Conservation (phyloP, 2,113 vertebrate genomes). For the Tragulus kanchil region DNA sequence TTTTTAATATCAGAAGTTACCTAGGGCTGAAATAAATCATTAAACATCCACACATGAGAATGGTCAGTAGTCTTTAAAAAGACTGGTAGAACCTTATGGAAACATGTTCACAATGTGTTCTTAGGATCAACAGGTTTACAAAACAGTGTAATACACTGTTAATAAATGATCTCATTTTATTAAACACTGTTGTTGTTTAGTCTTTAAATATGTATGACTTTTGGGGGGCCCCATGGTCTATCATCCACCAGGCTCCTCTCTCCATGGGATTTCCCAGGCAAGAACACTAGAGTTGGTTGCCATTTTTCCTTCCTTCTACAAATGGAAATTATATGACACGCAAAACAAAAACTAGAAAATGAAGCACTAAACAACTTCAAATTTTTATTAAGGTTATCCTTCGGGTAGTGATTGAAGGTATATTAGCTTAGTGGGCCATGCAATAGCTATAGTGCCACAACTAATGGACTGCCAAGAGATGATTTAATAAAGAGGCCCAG, state of each 20-base stretch:
- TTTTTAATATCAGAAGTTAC: conserved; percentile 39
- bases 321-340: too few relatives aligned
- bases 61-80: neutral
- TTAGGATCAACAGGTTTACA: neutral
- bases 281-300: neutral
- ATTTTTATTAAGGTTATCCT: conserved; percentile 68
- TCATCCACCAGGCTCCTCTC: neutral
- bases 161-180: neutral
- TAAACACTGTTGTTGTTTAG: neutral
- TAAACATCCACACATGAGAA: neutral
- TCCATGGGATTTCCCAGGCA: neutral
- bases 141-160: neutral
- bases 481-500: conserved; percentile 86
- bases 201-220: neutral
- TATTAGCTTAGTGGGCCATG: conserved; percentile 79
- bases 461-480: conserved; percentile 83
- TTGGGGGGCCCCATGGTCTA: neutral
- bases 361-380: conserved; percentile 69
- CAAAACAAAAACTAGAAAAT: too few relatives aligned
- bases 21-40: neutral
- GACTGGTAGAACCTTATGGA: neutral
- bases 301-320: too few relatives aligned
- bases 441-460: conserved; percentile 58
- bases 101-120: neutral
- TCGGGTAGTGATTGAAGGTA: conserved; percentile 74